These are phyloP conservation scores for Poecile atricapillus DNA, from an alignment of 2,113 vertebrate species.

Conservation along the genomic window DNA sequence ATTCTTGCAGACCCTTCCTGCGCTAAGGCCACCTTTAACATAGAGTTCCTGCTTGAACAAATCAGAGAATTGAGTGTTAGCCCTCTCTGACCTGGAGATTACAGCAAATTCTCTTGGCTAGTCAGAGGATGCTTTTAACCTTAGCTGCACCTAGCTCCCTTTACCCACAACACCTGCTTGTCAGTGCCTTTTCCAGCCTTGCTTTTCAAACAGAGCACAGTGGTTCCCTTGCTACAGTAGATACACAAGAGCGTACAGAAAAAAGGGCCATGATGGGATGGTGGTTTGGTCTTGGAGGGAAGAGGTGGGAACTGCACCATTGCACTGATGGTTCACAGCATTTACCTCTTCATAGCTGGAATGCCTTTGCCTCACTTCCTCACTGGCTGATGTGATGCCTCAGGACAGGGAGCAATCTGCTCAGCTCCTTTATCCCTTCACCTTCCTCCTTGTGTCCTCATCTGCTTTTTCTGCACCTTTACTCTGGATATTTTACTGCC, in stretches of 20 bases:
- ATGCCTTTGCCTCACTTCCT: rapidly evolving
- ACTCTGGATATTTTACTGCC: neutral
- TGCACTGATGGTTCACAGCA: neutral
- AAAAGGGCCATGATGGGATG: neutral
- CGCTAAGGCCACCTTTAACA: neutral
- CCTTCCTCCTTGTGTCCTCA: neutral
- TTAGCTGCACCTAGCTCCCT: rapidly evolving
- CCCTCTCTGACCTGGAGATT: neutral
- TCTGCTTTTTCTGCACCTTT: neutral
- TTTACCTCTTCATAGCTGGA: neutral
- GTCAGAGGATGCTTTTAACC: slow-evolving; percentile 18
- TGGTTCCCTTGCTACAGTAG: neutral
- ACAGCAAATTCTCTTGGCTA: neutral
- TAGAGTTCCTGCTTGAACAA: neutral
- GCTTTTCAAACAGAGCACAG: neutral
- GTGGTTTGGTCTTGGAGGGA: neutral
- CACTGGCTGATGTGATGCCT: rapidly evolving
- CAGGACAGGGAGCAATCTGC: neutral
- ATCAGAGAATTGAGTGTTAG: neutral
- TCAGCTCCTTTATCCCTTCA: neutral
- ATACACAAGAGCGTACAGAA: neutral
- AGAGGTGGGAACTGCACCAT: neutral
- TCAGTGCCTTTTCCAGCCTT: neutral
- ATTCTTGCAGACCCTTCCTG: neutral
- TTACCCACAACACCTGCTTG: neutral